Conservation (phyloP, 1,140 invertebrate genomes). For the Globodera rostochiensis region DNA sequence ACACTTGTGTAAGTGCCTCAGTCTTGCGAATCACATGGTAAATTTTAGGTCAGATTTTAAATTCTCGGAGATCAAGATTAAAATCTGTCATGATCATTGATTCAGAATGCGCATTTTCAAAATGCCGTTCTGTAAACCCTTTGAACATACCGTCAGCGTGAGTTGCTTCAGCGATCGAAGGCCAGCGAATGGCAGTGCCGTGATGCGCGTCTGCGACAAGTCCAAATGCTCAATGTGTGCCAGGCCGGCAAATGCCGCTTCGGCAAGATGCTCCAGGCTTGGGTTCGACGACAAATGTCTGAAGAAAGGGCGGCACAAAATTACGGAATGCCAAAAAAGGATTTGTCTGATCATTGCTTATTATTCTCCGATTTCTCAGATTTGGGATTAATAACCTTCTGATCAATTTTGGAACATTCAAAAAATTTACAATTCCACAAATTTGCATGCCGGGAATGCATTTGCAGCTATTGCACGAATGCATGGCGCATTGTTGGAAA, state of each 20-base stretch:
- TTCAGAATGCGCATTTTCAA: too few species aligned
- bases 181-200: conserved; percentile 40
- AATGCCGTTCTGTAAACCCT: too few species aligned
- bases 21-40: too few species aligned
- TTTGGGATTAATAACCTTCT: too few species aligned
- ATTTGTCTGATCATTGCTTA: neutral
- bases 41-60: too few species aligned
- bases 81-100: too few species aligned
- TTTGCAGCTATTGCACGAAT: conserved; percentile 23
- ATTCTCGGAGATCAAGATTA: too few species aligned
- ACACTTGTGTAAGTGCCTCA: too few species aligned
- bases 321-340: neutral
- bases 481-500: conserved; percentile 32
- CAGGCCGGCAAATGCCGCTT: conserved; percentile 43
- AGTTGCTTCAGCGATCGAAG: conserved; percentile 47
- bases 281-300: conserved; percentile 40
- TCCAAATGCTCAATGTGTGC: conserved; percentile 40
- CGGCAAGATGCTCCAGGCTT: conserved; percentile 19
- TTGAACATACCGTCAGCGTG: neutral
- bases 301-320: neutral
- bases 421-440: conserved; percentile 40
- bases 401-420: too few species aligned
- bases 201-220: conserved; percentile 43
- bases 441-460: conserved; percentile 43
- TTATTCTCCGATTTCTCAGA: neutral